Evolutionary conservation across 2,113 vertebrate species (phyloP), one percentile per base, ranked within the genome.

Genomic region (Girardinichthys multiradiatus): DNA sequence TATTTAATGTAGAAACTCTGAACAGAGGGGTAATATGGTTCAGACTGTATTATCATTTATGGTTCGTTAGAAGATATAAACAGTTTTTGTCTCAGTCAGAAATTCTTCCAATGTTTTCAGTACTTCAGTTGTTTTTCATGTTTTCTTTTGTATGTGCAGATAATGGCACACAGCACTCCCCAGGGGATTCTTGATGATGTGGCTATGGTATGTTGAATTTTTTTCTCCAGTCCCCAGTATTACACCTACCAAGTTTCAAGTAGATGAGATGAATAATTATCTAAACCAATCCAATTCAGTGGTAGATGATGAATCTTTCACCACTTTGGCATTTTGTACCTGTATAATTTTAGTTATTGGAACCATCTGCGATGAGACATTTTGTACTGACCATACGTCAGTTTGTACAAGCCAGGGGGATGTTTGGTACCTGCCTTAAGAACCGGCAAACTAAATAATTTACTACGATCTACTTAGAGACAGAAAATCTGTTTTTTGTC

Each of bases 151-250:
- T 65, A 70, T 31, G 3, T 14, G 37, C 90, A 99, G 98, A 96
- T 99, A 89, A 98, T 99, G 98, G 98, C 98, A 58, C 97, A 99
- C 91, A 98, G 98, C 92, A 97, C 97, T 64, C 98, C 98, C 51
- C 98, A 99, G 89, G 97, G 97, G 90, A 99, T 99, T 91, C 94
- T 99, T 82, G 98, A 99, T 91, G 98, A 99, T 87, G 98, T 99
- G 87, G 97, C 98, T 35, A 99, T 99, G 97, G 98, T 99, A 90
- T 96, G 96, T 72, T 71, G 28, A 35, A 31, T 4, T 60, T 17
- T 27, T 31, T 8, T 62, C 17, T 33, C 17, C 11, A 54, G 21
- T 54, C 9, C 21, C 2, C 60, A 33, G 8, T 10, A 39, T 21
- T 48, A 21, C 4, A 51, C 48, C 48, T 51, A 29, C 27, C 14